Evolutionary conservation across 2,888 invertebrate species (phyloP).

Genomic region (Cheilosia soror): DNA sequence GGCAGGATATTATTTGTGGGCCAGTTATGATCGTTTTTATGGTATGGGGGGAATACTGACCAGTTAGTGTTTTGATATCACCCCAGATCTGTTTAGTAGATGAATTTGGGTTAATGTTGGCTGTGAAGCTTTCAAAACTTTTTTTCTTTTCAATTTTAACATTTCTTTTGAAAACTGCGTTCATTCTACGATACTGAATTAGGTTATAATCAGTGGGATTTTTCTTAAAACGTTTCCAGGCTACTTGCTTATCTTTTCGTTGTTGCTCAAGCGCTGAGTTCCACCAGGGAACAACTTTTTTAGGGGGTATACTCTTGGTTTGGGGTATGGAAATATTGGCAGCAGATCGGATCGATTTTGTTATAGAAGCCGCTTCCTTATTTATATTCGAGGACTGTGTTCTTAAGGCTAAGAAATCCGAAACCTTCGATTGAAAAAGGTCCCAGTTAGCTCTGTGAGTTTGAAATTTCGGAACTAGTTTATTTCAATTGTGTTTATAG

Average conservation of each 20-base stretch:
- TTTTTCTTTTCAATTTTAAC: constrained; percentile 15
- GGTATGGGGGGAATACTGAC: not conserved
- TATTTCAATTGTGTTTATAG: not conserved
- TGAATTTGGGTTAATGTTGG: constrained; percentile 45
- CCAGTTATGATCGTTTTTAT: not conserved
- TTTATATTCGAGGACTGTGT: not conserved
- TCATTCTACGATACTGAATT: not conserved
- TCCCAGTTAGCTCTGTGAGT: constrained; percentile 6
- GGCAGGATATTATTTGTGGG: not conserved
- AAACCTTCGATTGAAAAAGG: too few relatives aligned
- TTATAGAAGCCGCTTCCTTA: not conserved
- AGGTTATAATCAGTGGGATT: not conserved
- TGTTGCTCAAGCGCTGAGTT: too few relatives aligned
- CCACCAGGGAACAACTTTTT: constrained; percentile 12
- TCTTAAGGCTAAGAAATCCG: not conserved
- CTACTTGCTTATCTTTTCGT: too few relatives aligned
- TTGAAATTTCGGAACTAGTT: not conserved
- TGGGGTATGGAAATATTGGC: constrained; percentile 17
- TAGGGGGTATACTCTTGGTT: not conserved
- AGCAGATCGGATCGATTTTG: not conserved
- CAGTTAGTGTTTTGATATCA: constrained; percentile 41
- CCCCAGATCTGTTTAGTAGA: constrained; percentile 41
- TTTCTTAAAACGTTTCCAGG: too few relatives aligned
- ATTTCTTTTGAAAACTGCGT: not conserved
- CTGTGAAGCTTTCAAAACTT: constrained; percentile 40